Base-by-base conservation (phyloP, 2,888 invertebrate species). In the Scaeva pyrastri region DNA sequence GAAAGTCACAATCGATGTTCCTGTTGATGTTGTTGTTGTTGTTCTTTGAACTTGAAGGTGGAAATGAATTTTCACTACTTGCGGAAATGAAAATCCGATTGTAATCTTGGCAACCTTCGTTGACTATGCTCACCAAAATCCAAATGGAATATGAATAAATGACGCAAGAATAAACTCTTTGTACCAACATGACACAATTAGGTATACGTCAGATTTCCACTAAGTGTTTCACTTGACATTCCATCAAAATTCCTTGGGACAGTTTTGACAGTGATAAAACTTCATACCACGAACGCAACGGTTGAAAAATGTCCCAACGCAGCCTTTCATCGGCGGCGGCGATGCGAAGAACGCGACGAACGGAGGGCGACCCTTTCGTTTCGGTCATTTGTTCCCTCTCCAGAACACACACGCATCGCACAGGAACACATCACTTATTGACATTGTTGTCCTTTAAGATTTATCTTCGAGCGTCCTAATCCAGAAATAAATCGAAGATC, bases 401-500 rank as follows among this genome's bases (percentile, higher is more conserved):
- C 58, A 21, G 55, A 71, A 71, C 36, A 55, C 43, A 71, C 56
- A 77, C 73, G 64, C 70, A 77, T 58, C 68, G 70, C 56, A 73
- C 16, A 48, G 19, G 16, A 1, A 11, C 31, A 60, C 39, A 39
- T 76, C 70, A 64, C 86, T 86, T 86, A 86, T 86, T 86, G 86
- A 86, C 86, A 82, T 73, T 81, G 86, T 78, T 86, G 71, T 86
- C 77, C 86, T 78, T 21, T 11, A 82, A 86, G 86, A 86, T 86
- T 86, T 86, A 86, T 86, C 82, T 82, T 82, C 77, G 77, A 71
- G 71, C 70, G 82, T 78, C 64, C 56, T 77, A 86, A 82, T 82
- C 86, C 82, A 82, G 39, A 86, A 86, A 86, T 78, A 86, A 77
- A 82, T 86, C 86, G 82, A 86, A 82, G 77, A 86, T 21, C 86